A percentile compares a stretch with the other conserved stretches of the same genome.
Conservation (phyloP, 2,113 vertebrate genomes). For the Narcine bancroftii region DNA sequence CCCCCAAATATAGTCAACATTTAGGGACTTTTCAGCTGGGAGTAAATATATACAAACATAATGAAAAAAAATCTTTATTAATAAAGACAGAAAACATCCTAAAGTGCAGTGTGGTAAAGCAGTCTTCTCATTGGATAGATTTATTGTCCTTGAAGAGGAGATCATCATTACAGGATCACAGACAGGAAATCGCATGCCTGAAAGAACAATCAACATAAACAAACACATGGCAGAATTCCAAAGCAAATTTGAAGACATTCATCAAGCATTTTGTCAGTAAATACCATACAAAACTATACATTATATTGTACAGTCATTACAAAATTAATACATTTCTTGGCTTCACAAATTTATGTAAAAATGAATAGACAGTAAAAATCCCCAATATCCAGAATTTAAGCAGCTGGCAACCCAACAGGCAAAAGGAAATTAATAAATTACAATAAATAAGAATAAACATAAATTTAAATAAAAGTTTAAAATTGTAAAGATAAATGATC, state of each 20-base stretch:
- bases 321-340: background rate
- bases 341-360: background rate
- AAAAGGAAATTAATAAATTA: no score
- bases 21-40: background rate
- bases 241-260: background rate
- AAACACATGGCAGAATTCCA: background rate
- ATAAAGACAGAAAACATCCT: background rate
- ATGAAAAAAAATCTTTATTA: background rate
- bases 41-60: background rate
- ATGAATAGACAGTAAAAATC: no score
- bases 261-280: background rate
- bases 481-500: no score
- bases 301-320: no score
- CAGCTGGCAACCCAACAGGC: no score
- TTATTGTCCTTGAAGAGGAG: background rate
- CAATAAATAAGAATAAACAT: no score
- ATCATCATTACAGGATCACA: background rate
- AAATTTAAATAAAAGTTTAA: no score
- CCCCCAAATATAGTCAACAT: background rate
- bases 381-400: no score
- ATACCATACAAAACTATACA: no score
- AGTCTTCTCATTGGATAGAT: background rate
- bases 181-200: constrained; percentile 26
- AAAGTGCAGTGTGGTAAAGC: background rate
- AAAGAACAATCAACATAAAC: background rate